Percentiles rank a stretch among this genome's conserved stretches.
Evolutionary conservation across 2,888 invertebrate genomes (phyloP).

Genomic region (Ditula angustiorana): DNA sequence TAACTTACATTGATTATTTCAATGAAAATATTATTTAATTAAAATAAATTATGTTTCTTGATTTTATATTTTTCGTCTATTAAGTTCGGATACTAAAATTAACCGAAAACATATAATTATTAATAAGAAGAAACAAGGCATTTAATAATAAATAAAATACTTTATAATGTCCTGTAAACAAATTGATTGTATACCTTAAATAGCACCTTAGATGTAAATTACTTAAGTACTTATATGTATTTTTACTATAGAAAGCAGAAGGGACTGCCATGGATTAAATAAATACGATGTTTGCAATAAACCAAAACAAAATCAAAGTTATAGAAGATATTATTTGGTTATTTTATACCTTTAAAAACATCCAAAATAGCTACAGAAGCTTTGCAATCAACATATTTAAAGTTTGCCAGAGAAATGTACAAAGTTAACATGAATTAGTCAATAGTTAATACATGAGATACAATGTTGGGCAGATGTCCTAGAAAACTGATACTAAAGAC

Average conservation of each 20-base stretch:
- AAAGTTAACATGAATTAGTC: background rate
- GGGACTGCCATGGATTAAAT: background rate
- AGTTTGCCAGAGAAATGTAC: slow-evolving; percentile 4
- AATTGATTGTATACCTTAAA: background rate
- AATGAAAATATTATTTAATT: background rate
- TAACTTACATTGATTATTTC: background rate
- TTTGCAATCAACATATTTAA: slow-evolving; percentile 3
- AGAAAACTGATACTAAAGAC: too few relatives aligned
- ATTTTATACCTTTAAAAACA: background rate
- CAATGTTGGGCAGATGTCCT: background rate
- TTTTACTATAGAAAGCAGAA: background rate
- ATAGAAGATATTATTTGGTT: background rate
- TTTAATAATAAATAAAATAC: background rate
- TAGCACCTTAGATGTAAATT: background rate
- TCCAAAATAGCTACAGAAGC: slow-evolving; percentile 7
- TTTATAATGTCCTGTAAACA: background rate
- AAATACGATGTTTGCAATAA: background rate
- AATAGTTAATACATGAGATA: background rate
- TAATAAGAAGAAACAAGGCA: background rate
- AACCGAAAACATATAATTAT: slow-evolving; percentile 15
- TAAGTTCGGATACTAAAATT: slow-evolving; percentile 17
- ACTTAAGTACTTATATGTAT: background rate
- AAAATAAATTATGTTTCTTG: background rate
- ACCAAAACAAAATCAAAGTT: background rate
- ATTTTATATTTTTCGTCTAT: background rate